These are phyloP conservation scores for Phaonia tiefii DNA, from an alignment of 2,888 invertebrate genomes.

Conservation along the genomic window DNA sequence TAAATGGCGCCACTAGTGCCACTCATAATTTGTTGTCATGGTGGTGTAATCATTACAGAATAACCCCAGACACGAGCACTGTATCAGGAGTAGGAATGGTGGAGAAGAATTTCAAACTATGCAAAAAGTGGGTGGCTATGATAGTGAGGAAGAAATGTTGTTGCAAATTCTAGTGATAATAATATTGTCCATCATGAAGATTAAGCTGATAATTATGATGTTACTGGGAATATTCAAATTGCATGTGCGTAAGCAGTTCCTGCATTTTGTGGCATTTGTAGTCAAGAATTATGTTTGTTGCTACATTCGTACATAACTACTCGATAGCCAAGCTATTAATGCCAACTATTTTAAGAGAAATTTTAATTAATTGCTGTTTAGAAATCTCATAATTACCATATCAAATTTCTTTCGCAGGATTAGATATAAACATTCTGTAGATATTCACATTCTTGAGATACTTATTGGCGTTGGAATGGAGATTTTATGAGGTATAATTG, in stretches of 20 bases:
- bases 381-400: slow-evolving; percentile 10
- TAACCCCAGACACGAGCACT: background rate
- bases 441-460: too few relatives aligned
- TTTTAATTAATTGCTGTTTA: slow-evolving; percentile 24
- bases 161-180: background rate
- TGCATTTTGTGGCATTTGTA: slow-evolving; percentile 23
- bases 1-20: background rate
- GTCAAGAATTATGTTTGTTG: background rate
- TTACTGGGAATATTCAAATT: too few relatives aligned
- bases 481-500: too few relatives aligned
- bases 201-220: background rate
- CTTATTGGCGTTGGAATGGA: too few relatives aligned
- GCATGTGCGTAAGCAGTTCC: background rate
- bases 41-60: background rate
- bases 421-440: too few relatives aligned
- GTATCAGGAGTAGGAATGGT: too few relatives aligned
- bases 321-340: background rate
- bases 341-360: slow-evolving; percentile 15
- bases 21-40: background rate
- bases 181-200: background rate
- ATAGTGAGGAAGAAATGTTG: background rate
- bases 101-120: too few relatives aligned
- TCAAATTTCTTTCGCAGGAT: background rate
- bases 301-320: background rate
- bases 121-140: background rate